Conservation (phyloP, 2,888 invertebrate genomes). For the Stictocephala bisonia region DNA sequence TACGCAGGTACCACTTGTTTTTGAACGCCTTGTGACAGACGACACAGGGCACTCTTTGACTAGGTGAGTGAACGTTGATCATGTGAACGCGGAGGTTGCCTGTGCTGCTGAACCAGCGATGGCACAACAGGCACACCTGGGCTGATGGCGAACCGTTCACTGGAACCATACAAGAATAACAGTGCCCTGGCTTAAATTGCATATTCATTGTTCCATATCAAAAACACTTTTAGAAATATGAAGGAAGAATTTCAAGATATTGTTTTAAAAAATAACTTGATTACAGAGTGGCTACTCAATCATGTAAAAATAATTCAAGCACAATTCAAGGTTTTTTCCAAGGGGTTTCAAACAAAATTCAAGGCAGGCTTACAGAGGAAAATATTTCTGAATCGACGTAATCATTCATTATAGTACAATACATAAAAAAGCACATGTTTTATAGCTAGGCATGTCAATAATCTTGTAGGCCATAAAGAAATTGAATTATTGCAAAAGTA, state of each 20-base stretch:
- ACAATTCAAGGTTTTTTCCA: too few relatives aligned
- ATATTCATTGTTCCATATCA: background rate
- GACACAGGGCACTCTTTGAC: slow-evolving; percentile 58
- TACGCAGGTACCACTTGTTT: slow-evolving; percentile 61
- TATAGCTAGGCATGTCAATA: too few relatives aligned
- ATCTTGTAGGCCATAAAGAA: too few relatives aligned
- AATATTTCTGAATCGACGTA: too few relatives aligned
- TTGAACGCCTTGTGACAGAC: slow-evolving; percentile 59
- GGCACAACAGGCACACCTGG: slow-evolving; percentile 37
- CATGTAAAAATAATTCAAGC: too few relatives aligned
- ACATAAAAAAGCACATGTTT: too few relatives aligned
- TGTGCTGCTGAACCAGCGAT: slow-evolving; percentile 43
- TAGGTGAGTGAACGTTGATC: slow-evolving; percentile 60
- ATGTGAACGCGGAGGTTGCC: slow-evolving; percentile 54
- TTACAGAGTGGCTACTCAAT: too few relatives aligned
- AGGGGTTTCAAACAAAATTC: too few relatives aligned
- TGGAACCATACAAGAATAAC: slow-evolving; percentile 33
- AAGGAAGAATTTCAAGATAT: background rate
- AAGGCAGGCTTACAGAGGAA: too few relatives aligned
- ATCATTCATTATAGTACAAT: too few relatives aligned
- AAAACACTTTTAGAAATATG: background rate
- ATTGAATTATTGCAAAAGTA: too few relatives aligned
- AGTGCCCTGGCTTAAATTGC: background rate
- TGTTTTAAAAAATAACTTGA: too few relatives aligned
- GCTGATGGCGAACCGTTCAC: slow-evolving; percentile 36